Base-by-base conservation (phyloP, 2,113 vertebrate species). In the Myodes glareolus region DNA sequence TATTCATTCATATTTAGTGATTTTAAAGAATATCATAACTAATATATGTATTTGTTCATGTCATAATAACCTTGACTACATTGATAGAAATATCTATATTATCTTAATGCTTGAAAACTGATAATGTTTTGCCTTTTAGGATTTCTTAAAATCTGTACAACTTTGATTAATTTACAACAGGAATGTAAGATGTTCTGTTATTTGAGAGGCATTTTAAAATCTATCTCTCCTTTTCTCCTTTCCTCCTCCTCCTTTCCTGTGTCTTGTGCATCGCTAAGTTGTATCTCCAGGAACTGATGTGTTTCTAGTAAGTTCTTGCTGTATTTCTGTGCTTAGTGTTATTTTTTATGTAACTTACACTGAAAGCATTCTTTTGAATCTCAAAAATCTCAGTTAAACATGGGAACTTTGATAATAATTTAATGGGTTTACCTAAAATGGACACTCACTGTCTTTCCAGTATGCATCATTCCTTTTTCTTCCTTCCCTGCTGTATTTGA, bases 1-100 rank as follows among this genome's bases (percentile, higher is more conserved):
- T 73, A 75, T 92, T 94, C 80, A 97, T 31, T 87, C 84, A 73
- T 55, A 16, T 84, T 92, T 80, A 96, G 47, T 36, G 36, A 90
- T 58, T 81, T 95, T 92, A 84, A 45, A 45, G 45, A 45, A 67
- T 94, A 81, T 36, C 36, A 95, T 42, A 87, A 93, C 58, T 84
- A 87, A 70, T 90, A 65, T 58, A 45, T 61, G 7, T 52, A 33
- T 78, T 73, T 92, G 52, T 78, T 75, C 91, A n/a, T 50, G 42
- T 67, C 55, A 65, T 3, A 76, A 31, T 87, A 70, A 61, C 70
- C n/a, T 63, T 61, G 63, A 90, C 90, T 55, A 70, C 29, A 94
- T 0, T 77, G 50, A 90, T 76, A 86, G 85, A 97, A 77, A 88
- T 80, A 29, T 58, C 17, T 67, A 1, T 94, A 6, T 92, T 61